Base-by-base conservation (phyloP, 1,140 invertebrate species). In the Sweltsa coloradensis region DNA sequence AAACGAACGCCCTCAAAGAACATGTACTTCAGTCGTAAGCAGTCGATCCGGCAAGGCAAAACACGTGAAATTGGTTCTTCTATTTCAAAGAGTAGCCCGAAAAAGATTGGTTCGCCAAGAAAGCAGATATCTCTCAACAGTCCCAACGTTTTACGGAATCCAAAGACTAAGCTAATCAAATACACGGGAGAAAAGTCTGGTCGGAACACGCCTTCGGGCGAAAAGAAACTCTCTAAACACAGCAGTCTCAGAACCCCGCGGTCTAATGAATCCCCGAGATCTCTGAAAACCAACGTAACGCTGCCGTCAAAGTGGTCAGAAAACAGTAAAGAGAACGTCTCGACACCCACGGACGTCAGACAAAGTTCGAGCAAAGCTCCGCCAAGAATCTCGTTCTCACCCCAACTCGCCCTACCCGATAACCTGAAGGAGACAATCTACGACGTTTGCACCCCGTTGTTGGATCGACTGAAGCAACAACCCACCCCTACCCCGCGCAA, bases 41-140 rank as follows among this genome's bases (percentile, higher is more conserved):
- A 31, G 29, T 11, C 11, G 29, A 31, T 13, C 29, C 11, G 29
- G 14, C 11, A 14, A 11, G 29, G 14, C 14, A 11, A 13, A 2
- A 13, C 2, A 31, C 11, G 14, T 14, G 13, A 14, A 31, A 31
- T 31, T 31, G 11, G 13, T 11, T 21, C 22, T n/a, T n/a, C 16
- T 19, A 9, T 9, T 44, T 39, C 21, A 13, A 48, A 42, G 19
- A 29, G 19, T 7, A 50, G 41, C 23, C 41, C 48, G 1, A 45
- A 45, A 23, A 50, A 50, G 19, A 36, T 50, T 9, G 48, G 48
- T 2, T 34, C 48, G 18, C 48, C 42, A 13, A 40, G 48, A 45
- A n/a, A n/a, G n/a, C 24, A 21, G n/a, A 47, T 16, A 27, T 16
- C 18, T 16, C 26, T 24, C 4, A 27, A 21, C 11, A 37, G 36